A percentile compares a stretch with the other conserved stretches of the same genome.
Evolutionary conservation across 2,113 vertebrate genomes (phyloP).

Genomic region (Larimichthys crocea): DNA sequence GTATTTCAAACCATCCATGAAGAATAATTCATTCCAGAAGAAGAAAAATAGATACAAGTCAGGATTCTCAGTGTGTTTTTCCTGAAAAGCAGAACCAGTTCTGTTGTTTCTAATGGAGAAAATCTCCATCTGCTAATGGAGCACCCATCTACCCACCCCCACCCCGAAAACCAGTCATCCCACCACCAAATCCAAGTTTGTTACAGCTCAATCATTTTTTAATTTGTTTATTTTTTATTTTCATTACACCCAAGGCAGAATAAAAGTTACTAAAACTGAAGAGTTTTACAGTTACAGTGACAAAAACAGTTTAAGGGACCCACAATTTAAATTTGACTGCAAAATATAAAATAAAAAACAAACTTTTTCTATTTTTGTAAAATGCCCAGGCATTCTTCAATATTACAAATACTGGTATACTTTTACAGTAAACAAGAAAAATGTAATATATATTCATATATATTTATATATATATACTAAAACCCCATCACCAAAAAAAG

Average conservation of each 20-base stretch:
- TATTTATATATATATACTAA: conserved; percentile 95
- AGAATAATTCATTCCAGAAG: conserved; percentile 93
- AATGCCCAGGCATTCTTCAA: conserved; percentile 99
- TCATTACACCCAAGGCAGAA: conserved; percentile 99
- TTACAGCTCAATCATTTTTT: conserved; percentile 75
- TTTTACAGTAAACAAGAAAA: conserved; percentile 99
- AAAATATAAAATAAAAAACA: conserved; percentile 86
- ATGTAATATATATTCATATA: conserved; percentile 94
- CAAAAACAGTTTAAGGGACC: conserved; percentile 98
- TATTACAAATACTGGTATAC: conserved; percentile 99
- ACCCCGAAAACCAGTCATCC: conserved; percentile 7
- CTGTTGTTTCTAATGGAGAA: conserved; percentile 85
- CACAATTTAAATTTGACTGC: conserved; percentile 97
- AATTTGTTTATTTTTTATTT: conserved; percentile 83
- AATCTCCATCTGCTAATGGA: conserved; percentile 88
- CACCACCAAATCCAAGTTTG: conserved; percentile 68
- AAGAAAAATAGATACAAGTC: conserved; percentile 94
- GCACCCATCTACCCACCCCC: conserved; percentile 57
- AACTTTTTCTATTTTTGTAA: conserved; percentile 92
- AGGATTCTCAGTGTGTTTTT: conserved; percentile 87
- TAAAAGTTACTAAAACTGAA: conserved; percentile 98
- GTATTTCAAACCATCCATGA: conserved; percentile 95
- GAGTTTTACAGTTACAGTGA: conserved; percentile 99
- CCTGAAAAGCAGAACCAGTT: conserved; percentile 92
- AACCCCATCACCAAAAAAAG: conserved; percentile 94